Conservation (phyloP, 2,797 vertebrate species). For the Sebastes iracundus region DNA sequence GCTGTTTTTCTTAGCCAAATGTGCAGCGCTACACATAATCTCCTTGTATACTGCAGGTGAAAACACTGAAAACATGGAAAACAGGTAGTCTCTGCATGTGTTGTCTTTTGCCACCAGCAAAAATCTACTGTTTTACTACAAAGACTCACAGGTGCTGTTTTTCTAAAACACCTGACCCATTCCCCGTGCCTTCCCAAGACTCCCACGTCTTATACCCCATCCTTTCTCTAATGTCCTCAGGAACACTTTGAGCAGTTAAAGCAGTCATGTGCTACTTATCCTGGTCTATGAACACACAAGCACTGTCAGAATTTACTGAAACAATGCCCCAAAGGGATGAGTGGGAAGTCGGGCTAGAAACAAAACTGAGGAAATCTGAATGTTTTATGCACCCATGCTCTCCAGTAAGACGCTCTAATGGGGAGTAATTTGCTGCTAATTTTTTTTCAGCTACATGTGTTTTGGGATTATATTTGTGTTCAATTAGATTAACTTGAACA, state of each 20-base stretch:
- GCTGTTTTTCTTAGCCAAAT: slow-evolving; percentile 7
- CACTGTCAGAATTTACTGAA: slow-evolving; percentile 37
- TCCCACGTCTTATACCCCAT: not conserved
- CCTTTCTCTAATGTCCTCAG: slow-evolving; percentile 7
- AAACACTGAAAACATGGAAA: not conserved
- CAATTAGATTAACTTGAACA: slow-evolving; percentile 8
- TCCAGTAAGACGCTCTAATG: slow-evolving; percentile 23
- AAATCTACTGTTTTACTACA: not conserved
- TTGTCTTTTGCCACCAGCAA: not conserved
- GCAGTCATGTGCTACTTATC: slow-evolving; percentile 50
- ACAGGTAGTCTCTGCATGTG: not conserved
- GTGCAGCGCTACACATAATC: not conserved
- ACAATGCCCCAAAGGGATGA: slow-evolving; percentile 14
- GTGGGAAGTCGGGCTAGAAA: slow-evolving; percentile 21
- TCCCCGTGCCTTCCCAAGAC: not conserved
- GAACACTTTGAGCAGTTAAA: slow-evolving; percentile 27
- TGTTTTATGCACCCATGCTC: slow-evolving; percentile 32
- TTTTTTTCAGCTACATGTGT: slow-evolving; percentile 5
- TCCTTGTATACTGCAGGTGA: not conserved
- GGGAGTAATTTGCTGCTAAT: slow-evolving; percentile 12
- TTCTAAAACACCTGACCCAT: slow-evolving; percentile 24
- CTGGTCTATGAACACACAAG: slow-evolving; percentile 26
- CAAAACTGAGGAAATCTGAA: slow-evolving; percentile 22
- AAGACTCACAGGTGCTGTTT: slow-evolving; percentile 21
- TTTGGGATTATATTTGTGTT: slow-evolving; percentile 19